Evolutionary conservation across 1,140 invertebrate species (phyloP).

Genomic region (Drosophila nebulosa): DNA sequence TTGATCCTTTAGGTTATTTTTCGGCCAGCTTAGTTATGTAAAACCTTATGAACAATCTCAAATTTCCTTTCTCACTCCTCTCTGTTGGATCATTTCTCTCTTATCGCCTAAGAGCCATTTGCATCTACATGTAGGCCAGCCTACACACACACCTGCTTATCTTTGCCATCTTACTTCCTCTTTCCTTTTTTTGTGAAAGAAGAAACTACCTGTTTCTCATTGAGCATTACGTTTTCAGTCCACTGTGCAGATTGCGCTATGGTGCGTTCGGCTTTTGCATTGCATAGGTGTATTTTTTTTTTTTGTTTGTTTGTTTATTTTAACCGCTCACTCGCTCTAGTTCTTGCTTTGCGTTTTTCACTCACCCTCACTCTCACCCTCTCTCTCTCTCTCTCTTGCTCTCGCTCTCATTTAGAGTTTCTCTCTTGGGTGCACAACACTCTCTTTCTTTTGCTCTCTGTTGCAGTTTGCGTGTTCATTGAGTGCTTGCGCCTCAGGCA

Average conservation of each 20-base stretch:
- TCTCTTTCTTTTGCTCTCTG: constrained; percentile 11
- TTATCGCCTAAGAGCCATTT: neutral
- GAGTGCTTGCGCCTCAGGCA: constrained; percentile 47
- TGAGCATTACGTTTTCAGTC: constrained; percentile 23
- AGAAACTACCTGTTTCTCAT: constrained; percentile 16
- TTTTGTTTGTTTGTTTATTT: constrained; percentile 55
- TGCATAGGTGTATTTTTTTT: constrained; percentile 33
- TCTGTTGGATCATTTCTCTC: neutral
- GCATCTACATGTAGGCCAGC: neutral
- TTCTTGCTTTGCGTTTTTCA: constrained; percentile 12
- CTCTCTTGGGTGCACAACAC: neutral
- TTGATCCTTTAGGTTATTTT: neutral
- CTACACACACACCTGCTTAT: constrained; percentile 62
- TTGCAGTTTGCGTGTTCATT: constrained; percentile 71
- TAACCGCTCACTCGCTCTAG: constrained; percentile 42
- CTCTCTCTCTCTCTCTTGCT: constrained; percentile 11
- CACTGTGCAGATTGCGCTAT: constrained; percentile 67
- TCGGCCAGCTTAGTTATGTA: neutral
- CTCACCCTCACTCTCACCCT: neutral
- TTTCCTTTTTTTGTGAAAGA: constrained; percentile 22
- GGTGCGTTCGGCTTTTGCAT: constrained; percentile 54
- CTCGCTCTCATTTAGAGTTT: neutral
- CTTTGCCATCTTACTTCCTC: constrained; percentile 67
- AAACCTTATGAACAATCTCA: neutral
- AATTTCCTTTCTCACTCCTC: neutral